These are phyloP conservation scores for Nasalis larvatus DNA, from an alignment of 2,113 vertebrate species.

Conservation along the genomic window DNA sequence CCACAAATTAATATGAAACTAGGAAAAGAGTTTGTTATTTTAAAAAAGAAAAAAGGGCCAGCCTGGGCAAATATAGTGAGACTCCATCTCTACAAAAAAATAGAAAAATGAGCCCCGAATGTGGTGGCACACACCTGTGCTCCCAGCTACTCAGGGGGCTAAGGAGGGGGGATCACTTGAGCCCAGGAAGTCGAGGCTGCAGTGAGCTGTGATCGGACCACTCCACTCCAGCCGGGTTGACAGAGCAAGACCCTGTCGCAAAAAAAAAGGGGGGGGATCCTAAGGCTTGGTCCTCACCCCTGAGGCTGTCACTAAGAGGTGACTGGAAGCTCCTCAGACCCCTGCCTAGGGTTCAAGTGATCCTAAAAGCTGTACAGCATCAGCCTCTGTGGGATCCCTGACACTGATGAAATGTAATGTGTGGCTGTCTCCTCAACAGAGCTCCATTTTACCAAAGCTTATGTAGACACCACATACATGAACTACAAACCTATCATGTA, in stretches of 20 bases:
- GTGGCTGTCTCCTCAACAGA: not conserved
- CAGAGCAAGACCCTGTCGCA: not conserved
- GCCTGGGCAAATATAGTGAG: too few species aligned
- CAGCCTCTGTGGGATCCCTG: not conserved
- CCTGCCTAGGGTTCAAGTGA: not conserved
- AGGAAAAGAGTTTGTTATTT: not conserved
- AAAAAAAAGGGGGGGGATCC: not conserved
- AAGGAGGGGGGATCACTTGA: too few species aligned
- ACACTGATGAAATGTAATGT: not conserved
- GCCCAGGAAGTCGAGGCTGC: too few species aligned
- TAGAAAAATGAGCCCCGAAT: too few species aligned
- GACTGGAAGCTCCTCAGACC: not conserved
- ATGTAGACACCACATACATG: fast-evolving
- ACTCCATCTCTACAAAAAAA: too few species aligned
- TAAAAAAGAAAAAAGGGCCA: too few species aligned
- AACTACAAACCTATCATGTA: fast-evolving
- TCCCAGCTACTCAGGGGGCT: too few species aligned
- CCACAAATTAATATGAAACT: not conserved
- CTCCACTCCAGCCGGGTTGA: too few species aligned
- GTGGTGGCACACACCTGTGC: too few species aligned
- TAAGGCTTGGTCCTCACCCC: not conserved
- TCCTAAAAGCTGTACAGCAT: not conserved
- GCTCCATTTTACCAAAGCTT: not conserved
- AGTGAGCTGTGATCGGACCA: too few species aligned
- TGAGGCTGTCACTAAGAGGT: not conserved